Conservation (phyloP, 2,888 invertebrate genomes). For the Nemapogon koenigi region DNA sequence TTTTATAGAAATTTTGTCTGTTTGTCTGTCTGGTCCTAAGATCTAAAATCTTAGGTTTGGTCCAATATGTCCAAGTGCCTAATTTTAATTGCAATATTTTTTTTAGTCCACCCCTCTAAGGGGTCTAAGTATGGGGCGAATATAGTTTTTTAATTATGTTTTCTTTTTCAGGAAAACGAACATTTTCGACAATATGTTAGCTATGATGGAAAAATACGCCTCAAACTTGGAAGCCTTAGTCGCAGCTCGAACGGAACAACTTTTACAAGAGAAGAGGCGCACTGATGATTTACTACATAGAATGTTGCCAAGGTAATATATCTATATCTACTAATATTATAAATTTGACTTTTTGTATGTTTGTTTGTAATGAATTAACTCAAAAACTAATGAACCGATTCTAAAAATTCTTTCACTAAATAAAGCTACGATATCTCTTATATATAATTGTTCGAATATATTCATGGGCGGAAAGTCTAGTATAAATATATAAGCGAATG, state of each 20-base stretch:
- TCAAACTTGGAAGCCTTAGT: constrained; percentile 84
- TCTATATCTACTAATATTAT: no score
- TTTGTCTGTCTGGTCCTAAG: no score
- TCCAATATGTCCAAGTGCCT: background rate
- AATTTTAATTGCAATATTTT: background rate
- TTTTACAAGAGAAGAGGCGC: constrained; percentile 83
- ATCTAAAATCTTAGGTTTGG: background rate
- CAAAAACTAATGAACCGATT: no score
- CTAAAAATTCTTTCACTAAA: no score
- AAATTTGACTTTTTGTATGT: no score
- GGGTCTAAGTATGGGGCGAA: background rate
- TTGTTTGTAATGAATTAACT: no score
- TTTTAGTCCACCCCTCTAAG: background rate
- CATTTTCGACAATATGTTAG: constrained; percentile 89
- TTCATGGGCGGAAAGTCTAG: no score
- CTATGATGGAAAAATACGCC: constrained; percentile 91
- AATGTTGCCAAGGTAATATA: constrained; percentile 82
- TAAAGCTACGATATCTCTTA: no score
- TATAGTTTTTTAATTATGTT: background rate
- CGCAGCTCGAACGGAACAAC: constrained; percentile 80
- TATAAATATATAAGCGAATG: no score
- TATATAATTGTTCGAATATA: no score
- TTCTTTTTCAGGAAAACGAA: constrained; percentile 71
- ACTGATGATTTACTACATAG: constrained; percentile 83
- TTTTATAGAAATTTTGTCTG: no score